These are phyloP conservation scores for Diplolepis rosae DNA, from an alignment of 2,888 invertebrate genomes.

Conservation along the genomic window DNA sequence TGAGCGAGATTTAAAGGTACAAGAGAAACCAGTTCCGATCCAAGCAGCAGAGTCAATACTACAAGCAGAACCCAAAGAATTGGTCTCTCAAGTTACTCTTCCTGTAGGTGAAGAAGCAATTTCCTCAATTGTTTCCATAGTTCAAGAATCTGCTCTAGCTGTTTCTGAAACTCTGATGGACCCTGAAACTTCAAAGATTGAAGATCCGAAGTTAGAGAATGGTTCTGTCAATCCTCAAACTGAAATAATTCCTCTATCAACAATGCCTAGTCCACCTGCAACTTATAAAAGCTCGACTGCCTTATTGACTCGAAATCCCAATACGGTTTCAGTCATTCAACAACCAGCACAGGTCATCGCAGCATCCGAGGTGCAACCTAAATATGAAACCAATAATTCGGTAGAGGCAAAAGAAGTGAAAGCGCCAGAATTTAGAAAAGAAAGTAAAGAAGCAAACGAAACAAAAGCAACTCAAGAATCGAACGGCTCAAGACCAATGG, in stretches of 20 bases:
- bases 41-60: constrained; percentile 70
- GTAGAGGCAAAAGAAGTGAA: constrained; percentile 15
- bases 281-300: constrained; percentile 3
- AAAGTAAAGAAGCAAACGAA: constrained; percentile 40
- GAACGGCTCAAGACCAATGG: too few species aligned
- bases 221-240: constrained; percentile 36
- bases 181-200: constrained; percentile 15
- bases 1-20: background rate
- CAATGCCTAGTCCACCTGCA: background rate
- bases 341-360: background rate
- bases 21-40: constrained; percentile 64
- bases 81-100: constrained; percentile 59
- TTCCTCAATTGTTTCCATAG: constrained; percentile 60
- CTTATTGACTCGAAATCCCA: background rate
- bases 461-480: constrained; percentile 10
- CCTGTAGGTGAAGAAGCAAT: constrained; percentile 60
- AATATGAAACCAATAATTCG: background rate
- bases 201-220: constrained; percentile 36
- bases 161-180: constrained; percentile 50
- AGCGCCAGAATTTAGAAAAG: constrained; percentile 40
- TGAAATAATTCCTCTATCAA: background rate
- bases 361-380: background rate
- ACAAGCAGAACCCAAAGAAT: constrained; percentile 66
- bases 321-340: constrained; percentile 11
- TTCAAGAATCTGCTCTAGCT: constrained; percentile 60